phyloP scores from a whole-genome alignment of 2,888 invertebrate species.

The Noctua janthina region DNA sequence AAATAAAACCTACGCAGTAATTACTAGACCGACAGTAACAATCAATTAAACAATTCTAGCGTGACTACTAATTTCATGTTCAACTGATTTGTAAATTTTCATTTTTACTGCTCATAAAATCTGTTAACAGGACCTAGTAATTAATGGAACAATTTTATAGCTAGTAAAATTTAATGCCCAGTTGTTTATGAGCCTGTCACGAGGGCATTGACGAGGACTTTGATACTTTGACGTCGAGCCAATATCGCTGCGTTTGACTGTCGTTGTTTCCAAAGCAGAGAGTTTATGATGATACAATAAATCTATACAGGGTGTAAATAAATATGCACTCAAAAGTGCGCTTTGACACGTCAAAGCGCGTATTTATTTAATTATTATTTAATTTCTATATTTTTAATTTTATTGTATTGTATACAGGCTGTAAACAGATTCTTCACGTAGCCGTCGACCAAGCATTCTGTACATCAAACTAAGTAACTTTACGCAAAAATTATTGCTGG shows the following conservation, averaged over 20 bases:
- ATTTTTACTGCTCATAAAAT: slow-evolving; percentile 43
- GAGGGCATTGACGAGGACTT: slow-evolving; percentile 12
- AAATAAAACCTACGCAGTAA: neutral
- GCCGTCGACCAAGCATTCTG: too few relatives aligned
- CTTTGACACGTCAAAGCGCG: too few relatives aligned
- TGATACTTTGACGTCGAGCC: slow-evolving; percentile 23
- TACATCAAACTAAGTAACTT: too few relatives aligned
- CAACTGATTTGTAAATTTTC: slow-evolving; percentile 38
- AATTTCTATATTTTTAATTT: too few relatives aligned
- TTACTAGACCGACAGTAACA: neutral
- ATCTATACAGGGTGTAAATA: neutral
- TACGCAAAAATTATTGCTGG: too few relatives aligned
- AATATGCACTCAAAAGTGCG: too few relatives aligned
- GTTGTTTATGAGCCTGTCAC: slow-evolving; percentile 39
- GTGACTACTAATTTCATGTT: slow-evolving; percentile 23
- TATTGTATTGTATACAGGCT: too few relatives aligned
- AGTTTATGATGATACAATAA: neutral
- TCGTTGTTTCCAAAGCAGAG: slow-evolving; percentile 9
- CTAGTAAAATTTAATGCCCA: slow-evolving; percentile 41
- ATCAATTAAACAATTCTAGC: slow-evolving; percentile 6
- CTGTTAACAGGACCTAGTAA: slow-evolving; percentile 36
- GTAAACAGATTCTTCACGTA: too few relatives aligned
- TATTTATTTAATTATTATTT: too few relatives aligned
- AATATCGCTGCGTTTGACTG: slow-evolving; percentile 26
- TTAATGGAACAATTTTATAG: slow-evolving; percentile 52